Base-by-base conservation (phyloP, 2,113 vertebrate genomes). In the Larimichthys crocea region DNA sequence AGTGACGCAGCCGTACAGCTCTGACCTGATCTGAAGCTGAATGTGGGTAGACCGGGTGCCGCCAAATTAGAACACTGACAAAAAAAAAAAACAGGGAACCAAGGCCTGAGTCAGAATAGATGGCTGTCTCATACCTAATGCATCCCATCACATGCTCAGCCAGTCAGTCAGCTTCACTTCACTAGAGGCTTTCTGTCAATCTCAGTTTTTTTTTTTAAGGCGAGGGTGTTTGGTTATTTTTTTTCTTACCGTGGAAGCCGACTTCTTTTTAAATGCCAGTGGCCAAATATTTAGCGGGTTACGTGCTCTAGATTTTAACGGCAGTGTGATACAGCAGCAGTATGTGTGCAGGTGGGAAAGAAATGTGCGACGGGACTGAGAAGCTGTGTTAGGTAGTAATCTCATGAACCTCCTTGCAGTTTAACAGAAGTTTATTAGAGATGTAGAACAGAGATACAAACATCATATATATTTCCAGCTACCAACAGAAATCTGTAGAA, bases 21-120 rank as follows among this genome's bases (percentile, higher is more conserved):
- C 57, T 74, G 86, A 88, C 88, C 61, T 64, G 74, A 82, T 80
- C 85, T 52, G n/a, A 53, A 83, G 74, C 64, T 74, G 81, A 65
- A 89, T 90, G 87, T 80, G 82, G 86, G 83, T 49, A 90, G 91
- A 85, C 85, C 24, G 44, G 76, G 77, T 2, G 82, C 53, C 49
- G 79, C 84, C 89, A 79, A 76, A 88, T 91, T 69, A 86, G 76
- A 46, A 57, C 76, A 48, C 74, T 83, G 88, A 87, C 88, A 86
- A 59, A 74, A 63, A 79, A 86, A 59, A 74, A 63, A 79, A 83
- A 75, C 60, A 20, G 79, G 63, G 56, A 74, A 71, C 53, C 10
- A 1, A 26, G 46, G 67, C 66, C 80, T 85, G 88, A 90, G 75
- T 91, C 87, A 84, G 81, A 80, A 53, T 7, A 59, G 56, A 68